phyloP scores from a whole-genome alignment of 2,888 invertebrate genomes.

The Apodemia mormo region DNA sequence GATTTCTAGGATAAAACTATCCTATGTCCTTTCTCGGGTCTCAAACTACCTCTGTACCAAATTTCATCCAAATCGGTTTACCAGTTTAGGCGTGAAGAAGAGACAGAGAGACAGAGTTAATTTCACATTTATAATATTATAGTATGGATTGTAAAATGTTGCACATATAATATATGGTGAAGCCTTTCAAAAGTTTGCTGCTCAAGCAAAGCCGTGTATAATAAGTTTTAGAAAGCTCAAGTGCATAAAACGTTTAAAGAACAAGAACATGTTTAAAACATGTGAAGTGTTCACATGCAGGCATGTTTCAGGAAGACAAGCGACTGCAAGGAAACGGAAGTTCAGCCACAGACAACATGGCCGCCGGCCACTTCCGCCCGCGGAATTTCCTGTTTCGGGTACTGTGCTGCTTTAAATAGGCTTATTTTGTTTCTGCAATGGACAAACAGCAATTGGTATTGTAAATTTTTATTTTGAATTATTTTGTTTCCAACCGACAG shows the following conservation, averaged over 20 bases:
- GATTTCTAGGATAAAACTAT: too few species aligned
- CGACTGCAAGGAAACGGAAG: slow-evolving; percentile 53
- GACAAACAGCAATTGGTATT: neutral
- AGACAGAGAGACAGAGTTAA: too few species aligned
- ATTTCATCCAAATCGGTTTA: too few species aligned
- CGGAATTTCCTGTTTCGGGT: slow-evolving; percentile 44
- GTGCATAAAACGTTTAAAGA: slow-evolving; percentile 14
- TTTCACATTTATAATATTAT: too few species aligned
- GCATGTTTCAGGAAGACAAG: slow-evolving; percentile 41
- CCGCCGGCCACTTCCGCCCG: slow-evolving; percentile 60
- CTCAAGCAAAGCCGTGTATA: neutral
- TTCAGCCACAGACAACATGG: slow-evolving; percentile 66
- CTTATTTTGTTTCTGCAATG: slow-evolving; percentile 24
- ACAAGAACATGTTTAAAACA: slow-evolving; percentile 35
- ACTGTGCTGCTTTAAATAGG: slow-evolving; percentile 40
- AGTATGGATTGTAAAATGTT: too few species aligned
- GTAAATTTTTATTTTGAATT: neutral
- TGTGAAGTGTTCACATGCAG: slow-evolving; percentile 39
- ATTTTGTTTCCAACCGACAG: too few species aligned
- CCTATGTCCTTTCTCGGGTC: too few species aligned
- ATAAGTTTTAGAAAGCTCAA: slow-evolving; percentile 7
- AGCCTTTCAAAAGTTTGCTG: neutral
- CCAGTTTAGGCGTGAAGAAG: too few species aligned
- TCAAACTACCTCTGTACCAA: too few species aligned
- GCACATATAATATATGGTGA: neutral